Percentiles rank a stretch among this genome's conserved stretches.
Evolutionary conservation across 2,113 vertebrate species (phyloP).

Genomic region (Chiloscyllium plagiosum): DNA sequence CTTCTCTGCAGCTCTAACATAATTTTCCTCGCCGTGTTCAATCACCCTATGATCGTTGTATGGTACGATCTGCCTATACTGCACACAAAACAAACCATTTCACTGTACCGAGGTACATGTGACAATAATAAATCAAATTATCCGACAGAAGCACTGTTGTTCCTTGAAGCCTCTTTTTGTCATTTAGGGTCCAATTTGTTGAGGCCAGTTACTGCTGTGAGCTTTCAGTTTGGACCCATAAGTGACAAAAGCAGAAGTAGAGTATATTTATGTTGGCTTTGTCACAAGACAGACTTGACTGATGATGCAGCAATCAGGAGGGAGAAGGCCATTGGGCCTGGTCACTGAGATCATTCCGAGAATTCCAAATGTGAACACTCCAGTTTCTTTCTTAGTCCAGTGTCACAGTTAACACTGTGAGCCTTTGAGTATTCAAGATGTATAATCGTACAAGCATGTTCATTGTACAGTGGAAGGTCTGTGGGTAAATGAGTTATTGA

Average conservation of each 20-base stretch:
- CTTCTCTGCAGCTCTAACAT: too few species aligned
- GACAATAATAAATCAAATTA: background rate
- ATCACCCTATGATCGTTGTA: too few species aligned
- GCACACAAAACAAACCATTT: too few species aligned
- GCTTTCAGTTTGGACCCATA: background rate
- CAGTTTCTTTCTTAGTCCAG: background rate
- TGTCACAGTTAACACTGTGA: too few species aligned
- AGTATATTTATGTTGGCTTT: background rate
- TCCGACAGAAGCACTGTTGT: background rate
- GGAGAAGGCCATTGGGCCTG: background rate
- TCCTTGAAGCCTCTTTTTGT: background rate
- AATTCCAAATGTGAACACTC: background rate
- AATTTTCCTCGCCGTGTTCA: too few species aligned
- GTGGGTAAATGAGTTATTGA: background rate
- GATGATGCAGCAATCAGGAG: background rate
- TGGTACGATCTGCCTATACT: too few species aligned
- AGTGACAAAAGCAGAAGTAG: background rate
- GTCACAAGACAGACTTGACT: background rate
- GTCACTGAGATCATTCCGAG: background rate
- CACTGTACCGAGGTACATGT: too few species aligned
- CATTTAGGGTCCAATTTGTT: background rate
- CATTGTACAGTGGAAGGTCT: too few species aligned
- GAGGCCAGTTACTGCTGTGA: too few species aligned
- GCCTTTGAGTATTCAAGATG: too few species aligned
- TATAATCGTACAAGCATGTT: background rate